Base-by-base conservation (phyloP, 2,888 invertebrate species). In the Mylabris sibirica region DNA sequence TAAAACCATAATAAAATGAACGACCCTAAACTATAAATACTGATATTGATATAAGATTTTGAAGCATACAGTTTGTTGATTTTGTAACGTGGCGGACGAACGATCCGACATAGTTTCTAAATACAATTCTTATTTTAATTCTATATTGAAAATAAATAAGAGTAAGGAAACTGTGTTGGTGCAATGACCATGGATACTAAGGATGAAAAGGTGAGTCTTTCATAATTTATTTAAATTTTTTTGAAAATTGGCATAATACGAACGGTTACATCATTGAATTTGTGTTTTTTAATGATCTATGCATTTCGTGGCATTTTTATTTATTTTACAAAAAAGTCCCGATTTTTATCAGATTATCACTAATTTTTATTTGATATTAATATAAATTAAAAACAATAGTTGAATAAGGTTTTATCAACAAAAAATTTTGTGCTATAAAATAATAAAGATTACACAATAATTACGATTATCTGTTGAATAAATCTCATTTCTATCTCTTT, bases 11-110 rank as follows among this genome's bases (percentile, higher is more conserved):
- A 53, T 34, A 63, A 69, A 65, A 65, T 69, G 68, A 65, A 69
- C 68, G 68, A 69, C 65, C 68, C 65, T 57, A 63, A 69, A 63
- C 53, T 65, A 38, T 60, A 69, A 69, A 69, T 65, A 65, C 63
- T 63, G 68, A 69, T 65, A 69, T 30, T 53, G 64, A 64, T 22
- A 44, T 35, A 49, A 24, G 64, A 63, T 65, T 65, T 68, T 59
- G 59, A 30, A 8, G 30, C 30, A 30, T 30, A 30, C 30, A 30
- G 8, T 30, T 30, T 65, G 63, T 49, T 64, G 59, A 38, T 65
- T 63, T 69, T 69, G 65, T 34, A 65, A 35, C 38, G 30, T 69
- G n/a, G 59, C 60, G 60, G 30, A 26, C 63, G 60, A 20, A 30
- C 41, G 65, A 30, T 53, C 38, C 65, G 68, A 35, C n/a, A 6